These are phyloP conservation scores for Nothobranchius furzeri DNA, from an alignment of 2,113 vertebrate species.

Conservation along the genomic window DNA sequence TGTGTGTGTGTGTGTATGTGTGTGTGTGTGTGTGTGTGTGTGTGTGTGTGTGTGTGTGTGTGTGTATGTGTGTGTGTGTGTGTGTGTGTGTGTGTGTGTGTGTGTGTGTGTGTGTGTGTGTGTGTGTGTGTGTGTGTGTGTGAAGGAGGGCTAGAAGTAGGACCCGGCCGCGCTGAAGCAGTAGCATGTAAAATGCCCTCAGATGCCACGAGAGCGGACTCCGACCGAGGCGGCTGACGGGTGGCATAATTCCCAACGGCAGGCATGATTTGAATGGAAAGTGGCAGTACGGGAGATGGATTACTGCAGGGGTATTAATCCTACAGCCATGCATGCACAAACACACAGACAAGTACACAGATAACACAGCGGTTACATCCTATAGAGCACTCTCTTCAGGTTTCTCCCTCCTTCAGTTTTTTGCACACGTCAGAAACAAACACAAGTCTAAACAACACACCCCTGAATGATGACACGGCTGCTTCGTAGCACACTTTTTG, in stretches of 20 bases:
- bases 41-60: too few species aligned
- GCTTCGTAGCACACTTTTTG: conserved; percentile 25
- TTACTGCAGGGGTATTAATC: conserved; percentile 49
- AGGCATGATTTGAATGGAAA: conserved; percentile 51
- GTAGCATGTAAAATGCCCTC: conserved; percentile 50
- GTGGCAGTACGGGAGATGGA: conserved; percentile 59
- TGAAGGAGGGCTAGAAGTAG: conserved; percentile 10
- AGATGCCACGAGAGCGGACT: conserved; percentile 42
- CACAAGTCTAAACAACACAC: background rate
- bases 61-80: too few species aligned
- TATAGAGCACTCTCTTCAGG: background rate
- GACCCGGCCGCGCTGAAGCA: conserved; percentile 40
- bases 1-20: too few species aligned
- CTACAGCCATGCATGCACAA: too few species aligned
- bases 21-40: too few species aligned
- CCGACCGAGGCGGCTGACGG: conserved; percentile 24
- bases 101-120: too few species aligned
- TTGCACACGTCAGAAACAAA: background rate
- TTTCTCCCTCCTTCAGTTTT: background rate
- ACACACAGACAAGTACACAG: too few species aligned
- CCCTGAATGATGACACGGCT: conserved; percentile 38
- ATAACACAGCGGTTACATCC: too few species aligned
- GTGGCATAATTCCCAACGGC: conserved; percentile 44
- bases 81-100: too few species aligned
- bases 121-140: too few species aligned